Percentiles rank a stretch among this genome's conserved stretches.
phyloP scores from a whole-genome alignment of 1,140 invertebrate genomes.

The Drosophila insularis region DNA sequence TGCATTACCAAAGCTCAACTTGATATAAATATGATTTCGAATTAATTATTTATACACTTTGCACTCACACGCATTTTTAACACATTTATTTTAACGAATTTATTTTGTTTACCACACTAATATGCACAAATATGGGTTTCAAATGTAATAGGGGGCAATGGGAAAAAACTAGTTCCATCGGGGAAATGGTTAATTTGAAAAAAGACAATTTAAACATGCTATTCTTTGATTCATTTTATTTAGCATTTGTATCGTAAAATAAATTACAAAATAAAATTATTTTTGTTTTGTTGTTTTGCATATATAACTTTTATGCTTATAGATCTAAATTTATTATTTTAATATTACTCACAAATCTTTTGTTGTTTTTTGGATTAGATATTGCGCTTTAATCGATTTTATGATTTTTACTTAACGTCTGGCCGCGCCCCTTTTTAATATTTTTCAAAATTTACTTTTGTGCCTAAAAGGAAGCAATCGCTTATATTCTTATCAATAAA shows the following conservation, averaged over 20 bases:
- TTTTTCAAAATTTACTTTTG: constrained; percentile 28
- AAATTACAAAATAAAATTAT: constrained; percentile 76
- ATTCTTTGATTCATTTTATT: constrained; percentile 69
- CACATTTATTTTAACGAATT: too few relatives aligned
- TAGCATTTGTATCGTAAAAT: constrained; percentile 71
- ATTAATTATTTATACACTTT: background rate
- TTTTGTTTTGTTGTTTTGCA: constrained; percentile 52
- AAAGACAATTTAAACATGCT: too few relatives aligned
- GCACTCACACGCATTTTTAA: background rate
- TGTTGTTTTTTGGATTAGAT: constrained; percentile 65
- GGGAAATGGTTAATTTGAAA: too few relatives aligned
- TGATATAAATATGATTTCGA: background rate
- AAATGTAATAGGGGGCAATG: too few relatives aligned
- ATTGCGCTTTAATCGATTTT: constrained; percentile 65
- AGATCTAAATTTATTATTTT: constrained; percentile 56
- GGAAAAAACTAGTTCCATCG: too few relatives aligned
- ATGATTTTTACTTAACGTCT: constrained; percentile 9
- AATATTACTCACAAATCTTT: constrained; percentile 73
- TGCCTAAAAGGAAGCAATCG: constrained; percentile 46
- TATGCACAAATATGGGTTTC: too few relatives aligned
- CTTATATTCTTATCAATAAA: constrained; percentile 25
- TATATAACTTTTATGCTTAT: constrained; percentile 69
- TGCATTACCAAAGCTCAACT: background rate
- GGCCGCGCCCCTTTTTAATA: constrained; percentile 34
- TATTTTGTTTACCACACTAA: too few relatives aligned